Evolutionary conservation across 1,140 invertebrate genomes (phyloP).

Genomic region (Gonioctena quinquepunctata): DNA sequence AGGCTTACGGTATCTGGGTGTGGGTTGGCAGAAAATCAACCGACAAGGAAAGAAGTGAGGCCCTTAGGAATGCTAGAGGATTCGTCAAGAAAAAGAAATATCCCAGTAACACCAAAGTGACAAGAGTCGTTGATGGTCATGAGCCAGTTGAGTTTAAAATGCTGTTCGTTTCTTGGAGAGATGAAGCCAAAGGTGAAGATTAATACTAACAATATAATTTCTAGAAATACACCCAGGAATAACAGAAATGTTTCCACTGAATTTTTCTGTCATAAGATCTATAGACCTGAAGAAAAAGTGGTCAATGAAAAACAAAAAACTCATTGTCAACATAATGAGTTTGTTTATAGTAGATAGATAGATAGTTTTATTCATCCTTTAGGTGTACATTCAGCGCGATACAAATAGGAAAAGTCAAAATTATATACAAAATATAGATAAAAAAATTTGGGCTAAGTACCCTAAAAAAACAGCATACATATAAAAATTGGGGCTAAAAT

Average conservation of each 20-base stretch:
- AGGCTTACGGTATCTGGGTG: slow-evolving; percentile 85
- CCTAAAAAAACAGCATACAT: too few relatives aligned
- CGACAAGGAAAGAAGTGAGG: slow-evolving; percentile 72
- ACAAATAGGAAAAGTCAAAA: too few relatives aligned
- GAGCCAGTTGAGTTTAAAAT: slow-evolving; percentile 87
- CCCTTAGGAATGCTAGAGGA: slow-evolving; percentile 83
- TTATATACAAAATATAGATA: too few relatives aligned
- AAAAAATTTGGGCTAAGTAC: too few relatives aligned
- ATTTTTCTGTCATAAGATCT: too few relatives aligned
- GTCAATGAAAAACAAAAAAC: neutral
- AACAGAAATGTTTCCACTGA: neutral
- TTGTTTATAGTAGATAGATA: too few relatives aligned
- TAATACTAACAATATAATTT: too few relatives aligned
- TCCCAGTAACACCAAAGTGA: slow-evolving; percentile 73
- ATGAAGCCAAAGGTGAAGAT: slow-evolving; percentile 52
- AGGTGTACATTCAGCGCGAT: too few relatives aligned
- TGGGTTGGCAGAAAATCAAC: slow-evolving; percentile 83
- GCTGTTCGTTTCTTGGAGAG: slow-evolving; percentile 79
- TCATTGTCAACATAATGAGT: too few relatives aligned
- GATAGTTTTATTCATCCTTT: too few relatives aligned
- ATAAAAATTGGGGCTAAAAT: too few relatives aligned
- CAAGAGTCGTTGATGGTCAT: slow-evolving; percentile 75
- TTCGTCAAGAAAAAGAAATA: slow-evolving; percentile 89
- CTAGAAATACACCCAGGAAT: too few relatives aligned
- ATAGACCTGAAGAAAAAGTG: neutral